phyloP scores from a whole-genome alignment of 2,113 vertebrate species.

The Rhabdornis inornatus region DNA sequence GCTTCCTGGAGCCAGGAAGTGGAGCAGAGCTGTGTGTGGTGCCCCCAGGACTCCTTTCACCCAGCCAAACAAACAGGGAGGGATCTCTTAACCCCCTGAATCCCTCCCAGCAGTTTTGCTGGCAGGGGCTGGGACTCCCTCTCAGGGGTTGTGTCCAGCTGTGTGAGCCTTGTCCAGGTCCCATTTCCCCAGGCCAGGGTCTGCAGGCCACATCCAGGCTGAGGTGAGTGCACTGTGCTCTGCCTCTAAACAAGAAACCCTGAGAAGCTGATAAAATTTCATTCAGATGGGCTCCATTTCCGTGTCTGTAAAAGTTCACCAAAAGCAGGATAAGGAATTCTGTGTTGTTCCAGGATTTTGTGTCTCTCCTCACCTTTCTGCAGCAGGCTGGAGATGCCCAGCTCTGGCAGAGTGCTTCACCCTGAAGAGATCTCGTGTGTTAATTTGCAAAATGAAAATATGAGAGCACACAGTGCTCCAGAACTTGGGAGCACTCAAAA shows the following conservation, averaged over 20 bases:
- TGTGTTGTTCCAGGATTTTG: neutral
- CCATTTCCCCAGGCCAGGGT: neutral
- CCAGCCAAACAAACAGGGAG: neutral
- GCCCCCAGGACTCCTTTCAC: neutral
- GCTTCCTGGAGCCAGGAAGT: neutral
- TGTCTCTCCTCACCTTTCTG: neutral
- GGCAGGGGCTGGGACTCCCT: neutral
- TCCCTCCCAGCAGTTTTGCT: neutral
- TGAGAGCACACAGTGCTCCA: neutral
- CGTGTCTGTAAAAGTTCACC: neutral
- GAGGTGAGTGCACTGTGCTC: neutral
- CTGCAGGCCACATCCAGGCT: neutral
- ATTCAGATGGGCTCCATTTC: neutral
- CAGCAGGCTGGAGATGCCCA: neutral
- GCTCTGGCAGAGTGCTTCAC: neutral
- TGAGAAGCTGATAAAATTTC: neutral
- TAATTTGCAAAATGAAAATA: neutral
- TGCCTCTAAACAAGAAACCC: neutral
- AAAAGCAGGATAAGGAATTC: neutral
- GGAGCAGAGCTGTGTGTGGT: neutral
- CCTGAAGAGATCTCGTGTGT: neutral
- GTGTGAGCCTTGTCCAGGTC: neutral
- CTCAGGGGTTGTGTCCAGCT: neutral
- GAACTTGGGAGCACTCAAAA: neutral
- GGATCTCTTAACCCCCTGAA: neutral